Percentiles rank a stretch among this genome's conserved stretches.
Conservation (phyloP, 1,140 invertebrate genomes). For the Eurytemora carolleeae region DNA sequence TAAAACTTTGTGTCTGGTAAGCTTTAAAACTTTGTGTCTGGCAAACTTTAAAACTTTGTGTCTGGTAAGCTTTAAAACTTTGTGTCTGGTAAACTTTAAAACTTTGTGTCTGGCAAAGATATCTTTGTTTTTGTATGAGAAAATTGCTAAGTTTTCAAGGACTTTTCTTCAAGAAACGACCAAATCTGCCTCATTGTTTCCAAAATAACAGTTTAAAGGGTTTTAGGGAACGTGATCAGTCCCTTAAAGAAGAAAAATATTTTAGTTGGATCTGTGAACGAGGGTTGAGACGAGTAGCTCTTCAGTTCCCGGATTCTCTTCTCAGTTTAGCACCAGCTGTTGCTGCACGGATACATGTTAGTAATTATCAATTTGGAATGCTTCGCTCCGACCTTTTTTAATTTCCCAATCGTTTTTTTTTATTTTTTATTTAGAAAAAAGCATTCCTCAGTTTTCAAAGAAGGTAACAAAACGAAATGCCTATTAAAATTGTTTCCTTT, state of each 20-base stretch:
- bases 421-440: constrained; percentile 9
- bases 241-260: constrained; percentile 34
- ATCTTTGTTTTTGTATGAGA: too few species aligned
- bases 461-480: neutral
- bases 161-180: too few species aligned
- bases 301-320: constrained; percentile 74
- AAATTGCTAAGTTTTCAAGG: too few species aligned
- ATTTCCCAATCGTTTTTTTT: constrained; percentile 1
- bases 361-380: constrained; percentile 22
- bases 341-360: constrained; percentile 38
- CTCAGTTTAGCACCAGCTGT: constrained; percentile 47
- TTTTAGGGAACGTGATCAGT: constrained; percentile 17
- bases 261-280: constrained; percentile 43
- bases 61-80: too few species aligned
- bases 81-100: too few species aligned
- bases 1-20: too few species aligned
- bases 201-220: neutral
- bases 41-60: too few species aligned
- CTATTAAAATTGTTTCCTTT: neutral
- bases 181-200: too few species aligned
- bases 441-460: neutral
- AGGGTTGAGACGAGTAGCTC: constrained; percentile 45
- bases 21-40: too few species aligned
- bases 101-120: too few species aligned
- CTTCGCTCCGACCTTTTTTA: neutral